phyloP scores from a whole-genome alignment of 2,113 vertebrate species.

The Anoplopoma fimbria region DNA sequence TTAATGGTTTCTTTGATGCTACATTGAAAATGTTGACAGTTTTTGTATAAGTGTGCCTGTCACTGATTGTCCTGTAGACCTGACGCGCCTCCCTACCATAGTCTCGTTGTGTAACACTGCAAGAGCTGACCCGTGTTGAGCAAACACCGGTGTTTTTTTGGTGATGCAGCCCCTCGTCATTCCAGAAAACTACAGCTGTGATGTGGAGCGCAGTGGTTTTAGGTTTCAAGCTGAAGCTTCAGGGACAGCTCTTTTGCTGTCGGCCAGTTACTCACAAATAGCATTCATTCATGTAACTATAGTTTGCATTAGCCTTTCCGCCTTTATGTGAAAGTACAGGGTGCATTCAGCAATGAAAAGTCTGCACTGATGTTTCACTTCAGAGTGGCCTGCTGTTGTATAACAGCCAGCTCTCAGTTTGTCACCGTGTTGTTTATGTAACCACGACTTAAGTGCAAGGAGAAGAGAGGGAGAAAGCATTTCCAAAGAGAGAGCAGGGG shows the following conservation, averaged over 20 bases:
- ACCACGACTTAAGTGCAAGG: constrained; percentile 51
- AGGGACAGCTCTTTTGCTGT: background rate
- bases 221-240: constrained; percentile 33
- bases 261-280: constrained; percentile 6
- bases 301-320: background rate
- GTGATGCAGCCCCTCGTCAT: background rate
- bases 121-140: constrained; percentile 5
- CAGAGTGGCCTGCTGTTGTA: constrained; percentile 53
- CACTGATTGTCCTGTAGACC: background rate
- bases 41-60: too few species aligned
- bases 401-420: constrained; percentile 57
- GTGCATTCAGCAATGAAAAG: constrained; percentile 17
- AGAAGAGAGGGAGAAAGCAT: constrained; percentile 23
- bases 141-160: background rate
- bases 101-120: background rate
- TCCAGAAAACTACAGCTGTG: constrained; percentile 31
- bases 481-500: constrained; percentile 15
- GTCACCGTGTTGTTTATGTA: constrained; percentile 70
- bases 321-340: background rate
- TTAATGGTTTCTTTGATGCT: background rate
- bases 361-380: constrained; percentile 40
- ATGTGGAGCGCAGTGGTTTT: background rate
- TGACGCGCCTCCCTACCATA: background rate
- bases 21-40: too few species aligned
- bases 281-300: background rate